Evolutionary conservation across 2,888 invertebrate genomes (phyloP).

Genomic region (Clunio marinus): DNA sequence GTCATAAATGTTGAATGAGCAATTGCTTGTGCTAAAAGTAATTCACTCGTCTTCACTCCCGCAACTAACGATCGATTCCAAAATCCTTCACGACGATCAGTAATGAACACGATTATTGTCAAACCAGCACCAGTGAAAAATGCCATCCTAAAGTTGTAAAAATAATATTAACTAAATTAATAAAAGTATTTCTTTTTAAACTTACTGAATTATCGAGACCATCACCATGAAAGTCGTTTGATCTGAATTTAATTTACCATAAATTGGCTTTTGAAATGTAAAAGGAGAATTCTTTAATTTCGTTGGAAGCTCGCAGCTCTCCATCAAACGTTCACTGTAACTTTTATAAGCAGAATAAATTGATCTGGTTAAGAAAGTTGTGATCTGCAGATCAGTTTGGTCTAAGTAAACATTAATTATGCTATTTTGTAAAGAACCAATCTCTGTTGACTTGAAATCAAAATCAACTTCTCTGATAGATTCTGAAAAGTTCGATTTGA

Average conservation of each 20-base stretch:
- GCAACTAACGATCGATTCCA: conserved; percentile 27
- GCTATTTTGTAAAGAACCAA: not conserved
- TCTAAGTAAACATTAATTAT: conserved; percentile 13
- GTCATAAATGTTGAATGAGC: no score
- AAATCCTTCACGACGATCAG: conserved; percentile 1
- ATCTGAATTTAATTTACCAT: not conserved
- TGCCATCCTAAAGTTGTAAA: no score
- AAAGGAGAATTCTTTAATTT: not conserved
- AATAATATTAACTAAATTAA: no score
- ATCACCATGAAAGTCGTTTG: not conserved
- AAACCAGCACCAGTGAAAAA: no score
- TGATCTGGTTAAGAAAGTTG: not conserved
- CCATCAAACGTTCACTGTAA: not conserved
- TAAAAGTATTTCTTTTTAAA: not conserved
- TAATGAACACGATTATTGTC: conserved; percentile 10
- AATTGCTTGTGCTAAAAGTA: not conserved
- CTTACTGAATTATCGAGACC: no score
- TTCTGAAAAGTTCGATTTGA: not conserved
- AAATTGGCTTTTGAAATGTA: not conserved
- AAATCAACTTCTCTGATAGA: not conserved
- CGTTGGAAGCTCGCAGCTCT: not conserved
- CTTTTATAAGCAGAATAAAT: not conserved
- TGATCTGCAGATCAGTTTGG: conserved; percentile 25
- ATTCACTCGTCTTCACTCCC: conserved; percentile 12
- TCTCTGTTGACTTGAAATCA: not conserved